Evolutionary conservation across 2,888 invertebrate species (phyloP).

Genomic region (Limnephilus auricula): DNA sequence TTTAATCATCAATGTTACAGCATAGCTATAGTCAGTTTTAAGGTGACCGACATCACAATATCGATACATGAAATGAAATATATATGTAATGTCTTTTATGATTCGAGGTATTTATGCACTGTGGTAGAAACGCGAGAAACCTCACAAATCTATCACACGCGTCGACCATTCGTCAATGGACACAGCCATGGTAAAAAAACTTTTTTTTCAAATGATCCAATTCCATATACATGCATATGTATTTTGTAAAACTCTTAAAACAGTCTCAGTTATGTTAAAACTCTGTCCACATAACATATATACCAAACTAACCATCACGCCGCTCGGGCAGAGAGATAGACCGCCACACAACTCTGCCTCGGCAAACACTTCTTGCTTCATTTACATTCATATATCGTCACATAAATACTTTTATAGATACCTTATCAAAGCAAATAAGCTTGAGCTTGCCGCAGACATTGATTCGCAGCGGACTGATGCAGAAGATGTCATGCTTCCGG

Average conservation of each 20-base stretch:
- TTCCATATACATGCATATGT: background rate
- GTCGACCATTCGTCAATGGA: background rate
- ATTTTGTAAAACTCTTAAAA: background rate
- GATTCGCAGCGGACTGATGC: slow-evolving; percentile 87
- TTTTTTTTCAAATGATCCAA: background rate
- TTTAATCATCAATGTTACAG: too few relatives aligned
- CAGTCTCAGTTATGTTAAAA: background rate
- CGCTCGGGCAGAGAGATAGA: too few relatives aligned
- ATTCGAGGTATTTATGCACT: background rate
- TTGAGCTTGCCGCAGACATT: slow-evolving; percentile 89
- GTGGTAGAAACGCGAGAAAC: background rate
- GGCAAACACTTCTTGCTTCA: too few relatives aligned
- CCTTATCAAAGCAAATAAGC: slow-evolving; percentile 94
- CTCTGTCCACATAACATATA: background rate
- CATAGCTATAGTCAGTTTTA: too few relatives aligned
- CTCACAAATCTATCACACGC: background rate
- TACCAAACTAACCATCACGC: too few relatives aligned
- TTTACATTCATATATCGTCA: too few relatives aligned
- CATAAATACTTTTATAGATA: slow-evolving; percentile 68
- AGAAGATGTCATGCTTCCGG: slow-evolving; percentile 83
- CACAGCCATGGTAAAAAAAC: background rate
- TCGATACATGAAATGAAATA: too few relatives aligned
- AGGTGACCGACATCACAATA: too few relatives aligned
- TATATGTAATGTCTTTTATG: too few relatives aligned
- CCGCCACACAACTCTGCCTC: too few relatives aligned